These are phyloP conservation scores for Drusus annulatus DNA, from an alignment of 1,140 invertebrate species.

Conservation along the genomic window DNA sequence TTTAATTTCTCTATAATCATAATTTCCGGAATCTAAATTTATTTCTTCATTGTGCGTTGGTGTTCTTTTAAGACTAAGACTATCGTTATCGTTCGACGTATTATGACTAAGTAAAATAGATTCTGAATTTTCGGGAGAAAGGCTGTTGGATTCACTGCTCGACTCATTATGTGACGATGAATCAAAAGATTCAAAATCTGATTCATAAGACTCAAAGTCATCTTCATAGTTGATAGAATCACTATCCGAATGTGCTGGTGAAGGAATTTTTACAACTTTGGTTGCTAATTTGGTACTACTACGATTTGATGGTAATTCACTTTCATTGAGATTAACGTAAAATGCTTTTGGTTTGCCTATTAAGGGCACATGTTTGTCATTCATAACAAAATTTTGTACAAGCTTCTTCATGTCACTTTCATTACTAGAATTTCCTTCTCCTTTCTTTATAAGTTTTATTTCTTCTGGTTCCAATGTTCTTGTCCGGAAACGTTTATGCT, in stretches of 20 bases:
- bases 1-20: slow-evolving; percentile 65
- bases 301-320: neutral
- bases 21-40: slow-evolving; percentile 79
- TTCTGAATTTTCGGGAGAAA: slow-evolving; percentile 9
- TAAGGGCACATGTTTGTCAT: slow-evolving; percentile 44
- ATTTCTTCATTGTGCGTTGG: slow-evolving; percentile 72
- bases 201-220: slow-evolving; percentile 76
- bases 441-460: slow-evolving; percentile 64
- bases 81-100: slow-evolving; percentile 20
- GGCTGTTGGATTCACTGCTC: neutral
- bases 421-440: slow-evolving; percentile 65
- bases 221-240: slow-evolving; percentile 69
- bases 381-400: slow-evolving; percentile 8
- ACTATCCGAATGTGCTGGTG: neutral
- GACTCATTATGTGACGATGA: slow-evolving; percentile 46
- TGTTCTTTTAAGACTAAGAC: slow-evolving; percentile 33
- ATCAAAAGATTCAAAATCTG: slow-evolving; percentile 73
- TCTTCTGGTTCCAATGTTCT: slow-evolving; percentile 67
- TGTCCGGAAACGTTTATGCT: slow-evolving; percentile 62
- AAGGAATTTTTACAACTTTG: slow-evolving; percentile 9
- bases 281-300: slow-evolving; percentile 55
- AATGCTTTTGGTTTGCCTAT: slow-evolving; percentile 66
- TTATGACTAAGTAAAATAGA: neutral
- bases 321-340: slow-evolving; percentile 59
- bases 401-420: slow-evolving; percentile 61